A percentile compares a stretch with the other conserved stretches of the same genome.
phyloP scores from a whole-genome alignment of 2,888 invertebrate genomes.

The Netelia inedita region DNA sequence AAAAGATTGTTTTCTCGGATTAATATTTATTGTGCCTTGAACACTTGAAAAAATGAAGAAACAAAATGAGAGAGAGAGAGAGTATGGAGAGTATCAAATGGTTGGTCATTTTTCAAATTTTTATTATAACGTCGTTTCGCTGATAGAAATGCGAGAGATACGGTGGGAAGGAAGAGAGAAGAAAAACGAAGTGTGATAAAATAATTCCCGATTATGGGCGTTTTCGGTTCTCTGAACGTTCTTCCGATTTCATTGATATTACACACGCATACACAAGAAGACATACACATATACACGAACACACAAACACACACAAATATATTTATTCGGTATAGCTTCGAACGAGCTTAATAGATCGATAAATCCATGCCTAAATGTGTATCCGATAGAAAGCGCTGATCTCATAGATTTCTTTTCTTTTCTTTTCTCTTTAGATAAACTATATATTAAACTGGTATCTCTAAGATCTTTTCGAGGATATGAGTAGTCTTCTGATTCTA shows the following conservation, averaged over 20 bases:
- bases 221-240: slow-evolving; percentile 32
- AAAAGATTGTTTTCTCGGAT: slow-evolving; percentile 17
- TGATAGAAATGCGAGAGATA: not conserved
- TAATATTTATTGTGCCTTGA: slow-evolving; percentile 66
- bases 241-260: slow-evolving; percentile 35
- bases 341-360: slow-evolving; percentile 62
- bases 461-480: slow-evolving; percentile 32
- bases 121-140: slow-evolving; percentile 27
- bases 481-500: slow-evolving; percentile 16
- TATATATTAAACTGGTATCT: slow-evolving; percentile 16
- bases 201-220: slow-evolving; percentile 24
- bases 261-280: no score
- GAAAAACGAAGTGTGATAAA: slow-evolving; percentile 44
- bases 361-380: slow-evolving; percentile 58
- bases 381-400: slow-evolving; percentile 50
- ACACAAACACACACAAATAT: not conserved
- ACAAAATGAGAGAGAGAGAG: not conserved
- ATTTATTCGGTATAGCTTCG: slow-evolving; percentile 59
- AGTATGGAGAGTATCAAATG: not conserved
- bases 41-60: slow-evolving; percentile 29
- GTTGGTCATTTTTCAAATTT: slow-evolving; percentile 44
- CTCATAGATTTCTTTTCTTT: slow-evolving; percentile 7
- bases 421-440: slow-evolving; percentile 17
- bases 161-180: not conserved
- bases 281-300: no score